These are phyloP conservation scores for Phaethornis superciliosus DNA, from an alignment of 2,113 vertebrate genomes.

Conservation along the genomic window DNA sequence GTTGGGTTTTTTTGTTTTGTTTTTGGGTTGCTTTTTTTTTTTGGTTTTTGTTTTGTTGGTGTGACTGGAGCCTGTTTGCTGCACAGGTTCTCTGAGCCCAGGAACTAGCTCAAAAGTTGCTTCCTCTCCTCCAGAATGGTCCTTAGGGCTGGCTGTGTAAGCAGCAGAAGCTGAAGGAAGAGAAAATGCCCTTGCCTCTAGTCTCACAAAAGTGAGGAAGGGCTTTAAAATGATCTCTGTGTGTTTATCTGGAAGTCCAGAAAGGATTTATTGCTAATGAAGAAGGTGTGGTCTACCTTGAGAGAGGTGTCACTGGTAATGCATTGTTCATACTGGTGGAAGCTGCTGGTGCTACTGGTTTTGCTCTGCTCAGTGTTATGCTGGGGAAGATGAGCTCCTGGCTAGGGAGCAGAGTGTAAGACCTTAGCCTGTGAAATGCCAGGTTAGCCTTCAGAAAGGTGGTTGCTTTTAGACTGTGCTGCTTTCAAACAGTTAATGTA, in stretches of 20 bases:
- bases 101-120: not conserved
- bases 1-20: no score
- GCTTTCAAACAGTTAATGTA: not conserved
- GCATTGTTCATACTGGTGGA: rapidly evolving
- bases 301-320: not conserved
- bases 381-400: not conserved
- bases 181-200: not conserved
- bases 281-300: not conserved
- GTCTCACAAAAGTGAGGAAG: not conserved
- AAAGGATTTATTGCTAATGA: not conserved
- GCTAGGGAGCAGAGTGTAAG: not conserved
- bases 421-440: not conserved
- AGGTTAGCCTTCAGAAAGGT: not conserved
- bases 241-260: not conserved
- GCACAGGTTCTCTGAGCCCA: not conserved
- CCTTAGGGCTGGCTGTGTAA: rapidly evolving
- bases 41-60: no score
- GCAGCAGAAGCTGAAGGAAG: not conserved
- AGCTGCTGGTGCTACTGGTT: not conserved
- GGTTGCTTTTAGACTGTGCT: not conserved
- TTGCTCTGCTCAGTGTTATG: not conserved
- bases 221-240: not conserved
- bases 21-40: no score
- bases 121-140: not conserved
- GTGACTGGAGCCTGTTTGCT: not conserved